Conservation (phyloP, 2,113 vertebrate genomes). For the Poecile atricapillus region DNA sequence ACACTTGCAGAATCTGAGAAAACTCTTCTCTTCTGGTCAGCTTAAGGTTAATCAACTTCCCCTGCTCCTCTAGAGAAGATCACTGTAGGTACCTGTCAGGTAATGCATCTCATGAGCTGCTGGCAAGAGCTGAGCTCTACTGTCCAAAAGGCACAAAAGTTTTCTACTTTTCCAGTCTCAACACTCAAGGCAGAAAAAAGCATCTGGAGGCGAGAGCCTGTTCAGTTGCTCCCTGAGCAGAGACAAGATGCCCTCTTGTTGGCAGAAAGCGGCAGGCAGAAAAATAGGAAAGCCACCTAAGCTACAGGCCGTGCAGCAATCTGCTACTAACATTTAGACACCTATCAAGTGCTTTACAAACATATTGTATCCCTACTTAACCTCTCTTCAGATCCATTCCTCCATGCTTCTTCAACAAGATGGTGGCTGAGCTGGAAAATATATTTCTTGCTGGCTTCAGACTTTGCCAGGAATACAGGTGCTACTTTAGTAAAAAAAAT, state of each 20-base stretch:
- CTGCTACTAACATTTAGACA: background rate
- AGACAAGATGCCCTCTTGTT: background rate
- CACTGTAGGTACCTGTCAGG: rapidly evolving
- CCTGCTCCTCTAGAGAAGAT: background rate
- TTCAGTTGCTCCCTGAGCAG: background rate
- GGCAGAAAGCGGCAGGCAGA: background rate
- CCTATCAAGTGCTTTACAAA: background rate
- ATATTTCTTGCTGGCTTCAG: background rate
- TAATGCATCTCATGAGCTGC: background rate
- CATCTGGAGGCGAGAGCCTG: background rate
- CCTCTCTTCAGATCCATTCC: background rate
- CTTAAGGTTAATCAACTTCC: background rate
- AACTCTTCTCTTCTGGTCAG: background rate
- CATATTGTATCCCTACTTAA: background rate
- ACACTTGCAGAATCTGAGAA: background rate
- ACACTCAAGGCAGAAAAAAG: background rate
- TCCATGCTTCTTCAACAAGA: background rate
- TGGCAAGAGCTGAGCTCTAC: background rate
- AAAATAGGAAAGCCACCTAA: background rate
- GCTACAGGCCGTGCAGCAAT: background rate
- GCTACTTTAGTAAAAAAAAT: background rate
- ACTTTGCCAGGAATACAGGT: background rate
- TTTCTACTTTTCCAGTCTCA: background rate
- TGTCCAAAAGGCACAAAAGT: background rate
- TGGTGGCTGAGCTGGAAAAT: background rate